Base-by-base conservation (phyloP, 2,888 invertebrate genomes). In the Cheilosia urbana region DNA sequence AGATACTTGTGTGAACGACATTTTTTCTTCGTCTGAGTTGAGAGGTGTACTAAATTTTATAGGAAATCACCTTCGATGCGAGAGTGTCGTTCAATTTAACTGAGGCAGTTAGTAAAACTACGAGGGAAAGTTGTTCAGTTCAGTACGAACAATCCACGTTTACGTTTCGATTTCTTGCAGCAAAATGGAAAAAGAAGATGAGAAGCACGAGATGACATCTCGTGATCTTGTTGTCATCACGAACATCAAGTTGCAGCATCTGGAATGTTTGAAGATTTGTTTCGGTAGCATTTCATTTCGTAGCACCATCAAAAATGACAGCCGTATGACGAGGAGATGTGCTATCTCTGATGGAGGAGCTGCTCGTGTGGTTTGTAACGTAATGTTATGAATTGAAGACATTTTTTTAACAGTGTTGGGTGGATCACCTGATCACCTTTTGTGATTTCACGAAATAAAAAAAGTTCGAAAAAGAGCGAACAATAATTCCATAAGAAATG, bases 1-100 rank as follows among this genome's bases (percentile, higher is more conserved):
- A 78, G 77, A 69, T 63, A 63, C 78, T 63, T 78, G 71, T 78
- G 78, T 57, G 78, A 78, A 78, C 37, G 63, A 24, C 40, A 55
- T 19, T 55, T 55, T 55, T 55, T 5, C 4, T 30, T 45, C 13
- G 49, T 34, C 27, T 55, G 24, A n/a, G 17, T 9, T 40, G 53
- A 15, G 37, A 37, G 11, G 49, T 13, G 24, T 58, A 53, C 37
- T 19, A n/a, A 40, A 19, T 15, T 60, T 68, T 27, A 49, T 27
- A 49, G 45, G 13, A 60, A 60, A 68, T 75, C 49, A 40, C 34
- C 68, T 68, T 45, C 5, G 40, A 15, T 13, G 34, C 27, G 27
- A 27, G 27, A 27, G 15, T 53, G 11, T 30, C 4, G 53, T 15
- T 30, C 5, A n/a, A 42, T 42, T 72, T 30, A 15, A 51, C 51